These are phyloP conservation scores for Pseudobourletiella spinata DNA, from an alignment of 1,140 invertebrate genomes.

Conservation along the genomic window DNA sequence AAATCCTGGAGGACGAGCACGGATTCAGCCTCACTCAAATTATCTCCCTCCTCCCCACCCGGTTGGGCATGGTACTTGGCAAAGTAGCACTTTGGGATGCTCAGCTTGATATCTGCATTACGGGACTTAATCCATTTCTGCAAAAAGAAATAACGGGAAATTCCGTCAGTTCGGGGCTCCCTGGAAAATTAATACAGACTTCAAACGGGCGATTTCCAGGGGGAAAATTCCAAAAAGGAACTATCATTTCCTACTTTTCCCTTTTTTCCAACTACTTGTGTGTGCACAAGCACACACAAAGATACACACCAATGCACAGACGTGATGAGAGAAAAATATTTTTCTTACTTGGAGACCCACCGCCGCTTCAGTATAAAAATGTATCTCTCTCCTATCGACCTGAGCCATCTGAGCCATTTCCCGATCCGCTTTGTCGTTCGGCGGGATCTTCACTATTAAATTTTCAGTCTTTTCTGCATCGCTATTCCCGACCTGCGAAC, in stretches of 20 bases:
- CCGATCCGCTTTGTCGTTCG: conserved; percentile 33
- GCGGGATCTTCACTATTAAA: conserved; percentile 35
- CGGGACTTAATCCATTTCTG: conserved; percentile 24
- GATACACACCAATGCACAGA: too few relatives aligned
- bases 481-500: conserved; percentile 12
- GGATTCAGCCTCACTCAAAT: conserved; percentile 41
- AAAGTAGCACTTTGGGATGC: conserved; percentile 55
- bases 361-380: conserved; percentile 57
- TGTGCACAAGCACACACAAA: too few relatives aligned
- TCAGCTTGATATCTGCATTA: conserved; percentile 40
- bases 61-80: conserved; percentile 40
- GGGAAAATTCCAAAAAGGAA: too few relatives aligned
- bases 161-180: not conserved
- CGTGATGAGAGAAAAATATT: too few relatives aligned
- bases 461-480: conserved; percentile 35
- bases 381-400: conserved; percentile 69
- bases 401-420: conserved; percentile 48
- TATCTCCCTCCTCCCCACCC: conserved; percentile 10
- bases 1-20: conserved; percentile 56
- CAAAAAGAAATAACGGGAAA: not conserved
- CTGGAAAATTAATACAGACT: not conserved
- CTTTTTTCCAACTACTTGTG: too few relatives aligned
- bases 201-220: not conserved
- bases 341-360: conserved; percentile 23
- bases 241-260: too few relatives aligned